A percentile compares a stretch with the other conserved stretches of the same genome.
Conservation (phyloP, 2,888 invertebrate genomes). For the Anticlea derivata region DNA sequence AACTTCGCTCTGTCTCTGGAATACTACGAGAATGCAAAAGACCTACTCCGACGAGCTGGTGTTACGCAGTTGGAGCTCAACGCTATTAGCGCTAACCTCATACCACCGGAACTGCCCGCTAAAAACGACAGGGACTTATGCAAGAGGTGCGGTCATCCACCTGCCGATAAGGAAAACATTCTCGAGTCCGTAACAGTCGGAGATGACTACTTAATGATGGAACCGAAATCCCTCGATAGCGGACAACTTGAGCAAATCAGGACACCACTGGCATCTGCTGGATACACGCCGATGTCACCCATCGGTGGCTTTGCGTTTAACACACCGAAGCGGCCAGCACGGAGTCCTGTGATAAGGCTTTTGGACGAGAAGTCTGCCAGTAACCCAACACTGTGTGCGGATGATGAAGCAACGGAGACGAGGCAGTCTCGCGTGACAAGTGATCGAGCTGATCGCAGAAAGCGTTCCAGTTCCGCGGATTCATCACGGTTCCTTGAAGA, state of each 20-base stretch:
- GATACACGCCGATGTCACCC: constrained; percentile 91
- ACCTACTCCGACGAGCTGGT: constrained; percentile 83
- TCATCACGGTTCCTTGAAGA: constrained; percentile 87
- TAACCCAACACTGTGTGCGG: constrained; percentile 86
- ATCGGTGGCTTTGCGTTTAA: constrained; percentile 77
- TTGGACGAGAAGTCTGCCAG: constrained; percentile 86
- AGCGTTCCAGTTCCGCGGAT: constrained; percentile 90
- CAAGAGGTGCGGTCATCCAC: constrained; percentile 85
- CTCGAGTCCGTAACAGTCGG: constrained; percentile 31
- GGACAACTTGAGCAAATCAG: constrained; percentile 50
- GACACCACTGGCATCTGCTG: constrained; percentile 57
- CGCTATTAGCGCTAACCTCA: constrained; percentile 62
- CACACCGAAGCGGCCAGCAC: constrained; percentile 63
- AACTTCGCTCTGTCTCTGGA: constrained; percentile 91
- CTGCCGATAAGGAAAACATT: constrained; percentile 32
- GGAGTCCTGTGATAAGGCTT: constrained; percentile 54
- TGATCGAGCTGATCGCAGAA: constrained; percentile 61
- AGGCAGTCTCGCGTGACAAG: constrained; percentile 24
- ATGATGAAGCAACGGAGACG: constrained; percentile 39
- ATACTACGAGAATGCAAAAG: constrained; percentile 91
- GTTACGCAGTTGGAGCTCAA: constrained; percentile 80
- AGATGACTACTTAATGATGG: constrained; percentile 88
- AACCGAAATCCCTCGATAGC: constrained; percentile 76
- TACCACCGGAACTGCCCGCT: constrained; percentile 50
- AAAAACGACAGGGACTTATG: constrained; percentile 68